Base-by-base conservation (phyloP, 2,797 vertebrate genomes). In the Cossypha dichroa region DNA sequence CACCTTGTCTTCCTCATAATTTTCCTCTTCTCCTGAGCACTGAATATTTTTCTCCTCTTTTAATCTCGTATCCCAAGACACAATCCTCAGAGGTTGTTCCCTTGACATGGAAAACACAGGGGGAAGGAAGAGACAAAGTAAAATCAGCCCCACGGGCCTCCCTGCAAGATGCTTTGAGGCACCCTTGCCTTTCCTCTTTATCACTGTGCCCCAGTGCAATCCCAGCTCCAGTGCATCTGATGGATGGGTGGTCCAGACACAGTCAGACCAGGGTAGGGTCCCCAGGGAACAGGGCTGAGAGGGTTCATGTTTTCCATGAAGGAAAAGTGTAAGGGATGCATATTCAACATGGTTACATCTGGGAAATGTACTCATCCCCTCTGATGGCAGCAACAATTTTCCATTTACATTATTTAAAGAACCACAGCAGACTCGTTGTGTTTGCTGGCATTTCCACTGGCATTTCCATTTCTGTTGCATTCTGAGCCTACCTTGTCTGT, bases 1-100 rank as follows among this genome's bases (percentile, higher is more conserved):
- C 45, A 86, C 51, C 91, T 94, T 45, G 59, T 41, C 26, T 88
- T 59, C 58, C 68, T 88, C 68, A 60, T 79, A 15, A 15, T 89
- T 97, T 94, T 92, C 55, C 84, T 89, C 90, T 95, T 95, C 81
- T 91, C 48, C 64, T 78, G 48, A 88, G 40, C 49, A 78, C 55
- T 70, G 49, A 91, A 40, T 93, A 67, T 88, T 90, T 88, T 31
- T 29, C 58, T 74, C 49, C 92, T 94, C 13, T 38, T 97, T 97
- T 93, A 76, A 95, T 88, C n/a, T 92, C 38, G 7, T 67, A 82
- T 92, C 70, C 90, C 73, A 90, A 41, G 70, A 69, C n/a, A 63
- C 52, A 82, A 93, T 45, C 87, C 70, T 96, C 20, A 7, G n/a
- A 90, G 63, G 74, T 88, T 76, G 52, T 33, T 86, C 38, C 18